Evolutionary conservation across 2,888 invertebrate genomes (phyloP).

Genomic region (Sinhomidia bicolor): DNA sequence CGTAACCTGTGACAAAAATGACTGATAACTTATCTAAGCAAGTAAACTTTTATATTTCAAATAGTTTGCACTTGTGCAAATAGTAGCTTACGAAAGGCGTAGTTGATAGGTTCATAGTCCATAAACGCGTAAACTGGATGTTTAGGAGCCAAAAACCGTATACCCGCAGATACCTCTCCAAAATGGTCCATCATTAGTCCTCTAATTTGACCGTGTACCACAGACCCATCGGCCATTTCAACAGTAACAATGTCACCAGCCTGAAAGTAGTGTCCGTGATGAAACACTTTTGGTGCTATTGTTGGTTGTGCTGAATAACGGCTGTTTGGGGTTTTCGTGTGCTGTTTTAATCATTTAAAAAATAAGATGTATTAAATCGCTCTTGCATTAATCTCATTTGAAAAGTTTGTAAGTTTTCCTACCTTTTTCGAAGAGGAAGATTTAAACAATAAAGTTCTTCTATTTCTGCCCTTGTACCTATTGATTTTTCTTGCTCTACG

Average conservation of each 20-base stretch:
- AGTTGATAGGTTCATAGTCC: constrained; percentile 51
- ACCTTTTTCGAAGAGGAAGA: constrained; percentile 50
- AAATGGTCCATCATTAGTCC: constrained; percentile 50
- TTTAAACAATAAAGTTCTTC: constrained; percentile 55
- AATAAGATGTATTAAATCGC: no score
- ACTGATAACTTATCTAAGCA: neutral
- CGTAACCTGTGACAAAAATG: constrained; percentile 33
- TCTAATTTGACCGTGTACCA: constrained; percentile 42
- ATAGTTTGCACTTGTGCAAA: no score
- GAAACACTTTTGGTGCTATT: constrained; percentile 14
- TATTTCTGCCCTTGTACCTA: constrained; percentile 52
- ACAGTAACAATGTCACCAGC: constrained; percentile 48
- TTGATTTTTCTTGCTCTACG: constrained; percentile 53
- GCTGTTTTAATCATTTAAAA: no score
- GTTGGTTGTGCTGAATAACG: constrained; percentile 52
- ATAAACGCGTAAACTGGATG: constrained; percentile 44
- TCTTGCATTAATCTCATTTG: no score
- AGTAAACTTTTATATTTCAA: neutral
- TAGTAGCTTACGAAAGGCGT: constrained; percentile 61
- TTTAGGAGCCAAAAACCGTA: constrained; percentile 38
- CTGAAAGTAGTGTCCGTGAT: constrained; percentile 54
- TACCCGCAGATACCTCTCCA: constrained; percentile 52
- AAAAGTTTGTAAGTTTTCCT: neutral
- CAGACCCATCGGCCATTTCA: constrained; percentile 2
- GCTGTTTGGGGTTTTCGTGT: neutral